Conservation (phyloP, 2,113 vertebrate species). For the Pogona vitticeps region DNA sequence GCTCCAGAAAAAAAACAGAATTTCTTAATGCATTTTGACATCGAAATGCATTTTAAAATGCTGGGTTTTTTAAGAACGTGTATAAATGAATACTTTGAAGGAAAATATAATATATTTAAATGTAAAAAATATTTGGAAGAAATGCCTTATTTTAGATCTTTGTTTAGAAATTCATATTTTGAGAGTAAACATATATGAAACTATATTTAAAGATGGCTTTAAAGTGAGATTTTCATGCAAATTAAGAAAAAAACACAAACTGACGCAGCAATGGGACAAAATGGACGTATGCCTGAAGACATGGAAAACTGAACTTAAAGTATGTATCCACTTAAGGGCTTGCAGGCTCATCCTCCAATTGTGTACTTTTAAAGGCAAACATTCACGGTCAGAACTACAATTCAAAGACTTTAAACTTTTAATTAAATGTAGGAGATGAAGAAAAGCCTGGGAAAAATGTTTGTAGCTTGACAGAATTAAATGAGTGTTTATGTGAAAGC, state of each 20-base stretch:
- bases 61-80: background rate
- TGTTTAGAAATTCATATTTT: background rate
- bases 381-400: background rate
- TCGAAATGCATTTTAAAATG: no score
- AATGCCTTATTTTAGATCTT: background rate
- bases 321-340: background rate
- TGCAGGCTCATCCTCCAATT: background rate
- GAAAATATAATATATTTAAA: no score
- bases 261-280: background rate
- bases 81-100: no score
- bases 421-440: conserved; percentile 3
- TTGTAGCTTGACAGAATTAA: conserved; percentile 12
- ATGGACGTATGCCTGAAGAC: background rate
- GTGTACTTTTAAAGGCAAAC: background rate
- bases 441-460: background rate
- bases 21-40: no score
- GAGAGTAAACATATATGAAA: background rate
- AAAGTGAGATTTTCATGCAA: background rate
- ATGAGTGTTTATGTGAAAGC: conserved; percentile 4
- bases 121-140: background rate
- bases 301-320: background rate
- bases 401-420: conserved; percentile 1
- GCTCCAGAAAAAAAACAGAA: no score
- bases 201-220: background rate
- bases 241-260: background rate